Conservation (phyloP, 2,113 vertebrate species). For the Gymnocephalus cernua region DNA sequence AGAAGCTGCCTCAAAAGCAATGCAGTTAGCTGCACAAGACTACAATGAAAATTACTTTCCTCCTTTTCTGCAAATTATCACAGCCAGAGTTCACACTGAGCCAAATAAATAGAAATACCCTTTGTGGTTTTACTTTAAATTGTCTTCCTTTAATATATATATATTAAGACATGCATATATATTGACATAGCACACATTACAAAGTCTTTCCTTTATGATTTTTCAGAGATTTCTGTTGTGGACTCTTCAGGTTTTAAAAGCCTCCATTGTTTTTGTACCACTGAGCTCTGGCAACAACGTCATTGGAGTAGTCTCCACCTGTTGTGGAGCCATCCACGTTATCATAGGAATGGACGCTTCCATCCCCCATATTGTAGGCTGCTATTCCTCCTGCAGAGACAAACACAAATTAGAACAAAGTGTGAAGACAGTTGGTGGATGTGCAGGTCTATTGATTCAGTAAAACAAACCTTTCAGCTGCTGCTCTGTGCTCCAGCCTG, state of each 20-base stretch:
- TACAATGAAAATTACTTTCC: not conserved
- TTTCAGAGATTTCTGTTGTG: not conserved
- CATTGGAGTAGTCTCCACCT: conserved; percentile 62
- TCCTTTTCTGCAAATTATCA: not conserved
- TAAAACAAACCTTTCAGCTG: conserved; percentile 71
- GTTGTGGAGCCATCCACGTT: conserved; percentile 27
- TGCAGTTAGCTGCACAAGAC: not conserved
- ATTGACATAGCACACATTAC: not conserved
- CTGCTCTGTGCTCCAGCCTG: not conserved
- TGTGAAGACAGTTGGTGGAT: too few relatives aligned
- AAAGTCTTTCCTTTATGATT: not conserved
- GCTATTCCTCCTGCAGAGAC: conserved; percentile 53
- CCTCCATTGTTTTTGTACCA: conserved; percentile 43
- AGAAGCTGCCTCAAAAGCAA: not conserved
- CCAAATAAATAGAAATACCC: too few relatives aligned
- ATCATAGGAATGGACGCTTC: not conserved
- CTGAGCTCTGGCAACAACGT: conserved; percentile 72
- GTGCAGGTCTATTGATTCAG: not conserved
- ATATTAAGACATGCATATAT: not conserved
- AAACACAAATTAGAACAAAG: not conserved
- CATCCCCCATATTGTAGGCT: conserved; percentile 63
- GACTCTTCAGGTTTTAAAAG: conserved; percentile 3
- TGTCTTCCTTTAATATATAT: not conserved
- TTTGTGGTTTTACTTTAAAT: not conserved
- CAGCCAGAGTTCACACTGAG: not conserved